phyloP scores from a whole-genome alignment of 2,888 invertebrate genomes.

The Pomacea canaliculata region DNA sequence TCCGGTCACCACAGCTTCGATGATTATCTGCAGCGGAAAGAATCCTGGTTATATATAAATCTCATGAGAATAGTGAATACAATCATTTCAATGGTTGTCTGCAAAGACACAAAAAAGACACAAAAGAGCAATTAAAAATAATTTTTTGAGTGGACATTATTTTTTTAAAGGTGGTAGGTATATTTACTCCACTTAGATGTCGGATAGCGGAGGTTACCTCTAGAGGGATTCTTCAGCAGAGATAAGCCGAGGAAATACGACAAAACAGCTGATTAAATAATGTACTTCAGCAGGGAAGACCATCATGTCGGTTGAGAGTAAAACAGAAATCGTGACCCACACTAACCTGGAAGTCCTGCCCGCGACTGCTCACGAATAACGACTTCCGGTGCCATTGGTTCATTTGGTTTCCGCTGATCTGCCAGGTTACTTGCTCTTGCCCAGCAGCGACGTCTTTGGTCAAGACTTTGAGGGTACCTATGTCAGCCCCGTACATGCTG shows the following conservation, averaged over 20 bases:
- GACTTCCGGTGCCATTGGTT: constrained; percentile 32
- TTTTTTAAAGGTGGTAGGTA: no score
- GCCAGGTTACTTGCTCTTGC: constrained; percentile 29
- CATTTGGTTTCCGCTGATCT: constrained; percentile 28
- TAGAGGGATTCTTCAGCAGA: no score
- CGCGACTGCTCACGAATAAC: constrained; percentile 19
- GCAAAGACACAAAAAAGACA: neutral
- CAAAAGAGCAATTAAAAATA: neutral
- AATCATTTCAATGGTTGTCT: neutral
- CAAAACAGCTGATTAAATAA: no score
- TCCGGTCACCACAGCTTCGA: constrained; percentile 35
- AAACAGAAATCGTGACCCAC: no score
- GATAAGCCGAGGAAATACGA: no score
- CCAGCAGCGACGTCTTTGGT: constrained; percentile 20
- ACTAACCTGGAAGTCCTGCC: constrained; percentile 31
- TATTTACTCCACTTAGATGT: no score
- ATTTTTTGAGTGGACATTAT: no score
- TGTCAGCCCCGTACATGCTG: constrained; percentile 47
- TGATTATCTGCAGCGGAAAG: constrained; percentile 32
- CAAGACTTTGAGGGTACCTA: constrained; percentile 29
- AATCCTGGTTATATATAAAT: neutral
- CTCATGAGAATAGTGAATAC: no score
- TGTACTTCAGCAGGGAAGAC: no score
- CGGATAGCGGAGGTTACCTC: no score
- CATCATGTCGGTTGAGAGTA: no score